Conservation (phyloP, 53 echinoderm and acorn worm genomes). For the Stichopus horrens region DNA sequence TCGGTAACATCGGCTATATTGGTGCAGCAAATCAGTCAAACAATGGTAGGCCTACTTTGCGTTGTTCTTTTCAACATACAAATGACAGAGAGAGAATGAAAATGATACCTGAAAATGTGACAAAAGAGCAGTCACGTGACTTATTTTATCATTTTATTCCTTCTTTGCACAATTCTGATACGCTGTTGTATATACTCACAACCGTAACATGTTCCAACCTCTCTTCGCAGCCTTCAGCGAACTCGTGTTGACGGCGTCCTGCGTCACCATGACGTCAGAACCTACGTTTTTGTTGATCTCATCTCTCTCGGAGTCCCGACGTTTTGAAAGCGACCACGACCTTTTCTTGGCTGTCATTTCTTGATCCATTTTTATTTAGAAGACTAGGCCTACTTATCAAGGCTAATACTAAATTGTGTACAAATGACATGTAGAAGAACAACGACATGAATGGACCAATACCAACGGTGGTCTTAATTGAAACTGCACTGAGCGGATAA, state of each 20-base stretch:
- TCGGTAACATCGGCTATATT: no score
- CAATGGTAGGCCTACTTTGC: no score
- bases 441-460: background rate
- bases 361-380: background rate
- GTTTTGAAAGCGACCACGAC: background rate
- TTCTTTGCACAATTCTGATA: no score
- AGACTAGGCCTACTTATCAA: background rate
- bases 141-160: no score
- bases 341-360: background rate
- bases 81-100: no score
- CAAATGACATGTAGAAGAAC: background rate
- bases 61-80: no score
- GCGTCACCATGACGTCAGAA: background rate
- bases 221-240: background rate
- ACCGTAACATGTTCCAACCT: conserved; percentile 16
- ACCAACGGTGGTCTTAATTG: background rate
- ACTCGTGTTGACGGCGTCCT: background rate
- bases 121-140: no score
- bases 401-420: background rate
- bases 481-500: background rate
- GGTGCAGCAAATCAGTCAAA: no score
- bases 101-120: no score
- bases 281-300: background rate
- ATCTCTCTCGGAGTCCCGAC: background rate
- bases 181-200: background rate